Percentiles rank a stretch among this genome's conserved stretches.
These are phyloP conservation scores for Tiphia femorata DNA, from an alignment of 2,888 invertebrate genomes.

Conservation along the genomic window DNA sequence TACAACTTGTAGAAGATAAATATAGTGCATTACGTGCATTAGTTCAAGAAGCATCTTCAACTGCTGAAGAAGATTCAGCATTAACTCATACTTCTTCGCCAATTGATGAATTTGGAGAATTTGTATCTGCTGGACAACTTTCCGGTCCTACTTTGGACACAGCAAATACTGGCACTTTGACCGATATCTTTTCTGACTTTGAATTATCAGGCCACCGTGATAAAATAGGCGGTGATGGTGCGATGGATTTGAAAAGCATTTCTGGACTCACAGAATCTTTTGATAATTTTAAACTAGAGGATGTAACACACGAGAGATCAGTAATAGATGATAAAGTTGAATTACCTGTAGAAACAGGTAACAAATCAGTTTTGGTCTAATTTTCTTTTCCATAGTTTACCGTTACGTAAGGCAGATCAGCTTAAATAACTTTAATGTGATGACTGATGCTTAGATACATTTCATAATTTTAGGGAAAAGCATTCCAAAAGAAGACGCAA, in stretches of 20 bases:
- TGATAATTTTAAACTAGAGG: slow-evolving; percentile 55
- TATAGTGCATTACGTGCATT: slow-evolving; percentile 70
- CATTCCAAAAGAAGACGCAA: slow-evolving; percentile 60
- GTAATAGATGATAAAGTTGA: slow-evolving; percentile 49
- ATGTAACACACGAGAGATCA: slow-evolving; percentile 37
- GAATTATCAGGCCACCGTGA: slow-evolving; percentile 47
- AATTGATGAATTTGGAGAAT: slow-evolving; percentile 70
- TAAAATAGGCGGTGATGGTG: slow-evolving; percentile 35
- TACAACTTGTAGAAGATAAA: slow-evolving; percentile 66
- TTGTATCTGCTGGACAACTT: slow-evolving; percentile 65
- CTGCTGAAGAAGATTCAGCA: slow-evolving; percentile 26
- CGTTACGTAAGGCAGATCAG: too few species aligned
- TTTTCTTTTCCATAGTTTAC: too few species aligned
- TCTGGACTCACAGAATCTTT: slow-evolving; percentile 58
- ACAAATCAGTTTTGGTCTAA: too few species aligned
- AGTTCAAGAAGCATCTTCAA: slow-evolving; percentile 48
- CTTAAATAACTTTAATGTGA: too few species aligned
- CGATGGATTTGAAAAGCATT: slow-evolving; percentile 49
- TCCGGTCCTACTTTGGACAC: slow-evolving; percentile 25
- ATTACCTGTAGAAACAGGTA: slow-evolving; percentile 51
- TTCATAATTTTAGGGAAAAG: slow-evolving; percentile 53
- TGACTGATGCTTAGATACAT: too few species aligned
- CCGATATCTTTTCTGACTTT: slow-evolving; percentile 59
- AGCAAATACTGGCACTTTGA: slow-evolving; percentile 26
- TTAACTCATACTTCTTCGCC: slow-evolving; percentile 33